Evolutionary conservation across 1,140 invertebrate genomes (phyloP).

Genomic region (Palaemon carinicauda): DNA sequence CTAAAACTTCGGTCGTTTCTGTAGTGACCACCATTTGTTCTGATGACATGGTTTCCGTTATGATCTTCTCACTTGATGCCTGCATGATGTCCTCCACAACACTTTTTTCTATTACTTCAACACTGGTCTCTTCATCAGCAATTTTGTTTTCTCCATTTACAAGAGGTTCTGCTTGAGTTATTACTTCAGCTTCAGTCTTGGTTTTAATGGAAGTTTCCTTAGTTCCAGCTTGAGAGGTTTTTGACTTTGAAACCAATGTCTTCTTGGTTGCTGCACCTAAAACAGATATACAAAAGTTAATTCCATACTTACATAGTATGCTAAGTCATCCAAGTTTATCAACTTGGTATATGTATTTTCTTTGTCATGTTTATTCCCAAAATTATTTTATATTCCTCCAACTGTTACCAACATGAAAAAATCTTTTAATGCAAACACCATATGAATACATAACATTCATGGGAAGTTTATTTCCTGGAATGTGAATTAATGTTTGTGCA

Average conservation of each 20-base stretch:
- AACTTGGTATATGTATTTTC: no score
- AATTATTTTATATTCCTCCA: no score
- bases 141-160: constrained; percentile 47
- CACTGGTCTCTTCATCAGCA: constrained; percentile 45
- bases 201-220: constrained; percentile 6
- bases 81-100: constrained; percentile 38
- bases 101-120: constrained; percentile 46
- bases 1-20: constrained; percentile 35
- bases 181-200: constrained; percentile 9
- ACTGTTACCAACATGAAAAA: no score
- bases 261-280: constrained; percentile 29
- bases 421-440: no score
- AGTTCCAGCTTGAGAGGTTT: not conserved
- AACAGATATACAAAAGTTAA: not conserved
- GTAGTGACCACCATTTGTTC: constrained; percentile 32
- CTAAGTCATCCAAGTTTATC: no score
- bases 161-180: not conserved
- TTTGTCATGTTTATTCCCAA: no score
- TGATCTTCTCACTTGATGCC: constrained; percentile 21
- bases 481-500: no score
- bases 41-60: constrained; percentile 2
- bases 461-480: no score
- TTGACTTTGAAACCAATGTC: constrained; percentile 17
- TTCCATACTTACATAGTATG: not conserved
- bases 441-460: no score